Conservation (phyloP, 2,888 invertebrate species). For the Leistus spinibarbis region DNA sequence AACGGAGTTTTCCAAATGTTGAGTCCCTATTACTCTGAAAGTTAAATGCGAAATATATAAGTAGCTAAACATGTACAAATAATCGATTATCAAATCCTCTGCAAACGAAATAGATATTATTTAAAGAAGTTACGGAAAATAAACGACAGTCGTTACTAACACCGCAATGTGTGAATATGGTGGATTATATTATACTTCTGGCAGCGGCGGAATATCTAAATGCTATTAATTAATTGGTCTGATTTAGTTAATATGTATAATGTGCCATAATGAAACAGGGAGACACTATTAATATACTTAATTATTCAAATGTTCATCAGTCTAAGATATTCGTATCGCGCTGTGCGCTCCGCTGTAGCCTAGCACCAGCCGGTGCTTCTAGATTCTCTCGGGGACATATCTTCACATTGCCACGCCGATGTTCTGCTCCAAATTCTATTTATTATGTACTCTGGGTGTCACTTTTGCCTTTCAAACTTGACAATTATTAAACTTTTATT, state of each 20-base stretch:
- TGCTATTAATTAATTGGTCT: constrained; percentile 34
- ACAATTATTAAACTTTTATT: constrained; percentile 35
- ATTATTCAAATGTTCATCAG: constrained; percentile 37
- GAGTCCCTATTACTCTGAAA: too few relatives aligned
- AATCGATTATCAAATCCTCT: too few relatives aligned
- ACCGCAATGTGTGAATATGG: background rate
- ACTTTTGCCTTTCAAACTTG: background rate
- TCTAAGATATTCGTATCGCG: constrained; percentile 16
- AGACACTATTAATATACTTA: constrained; percentile 36
- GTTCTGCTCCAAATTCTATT: constrained; percentile 1
- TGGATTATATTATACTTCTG: background rate
- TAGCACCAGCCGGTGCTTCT: background rate
- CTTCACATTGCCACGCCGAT: background rate
- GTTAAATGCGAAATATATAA: too few relatives aligned
- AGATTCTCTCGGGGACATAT: background rate
- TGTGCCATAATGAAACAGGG: constrained; percentile 30
- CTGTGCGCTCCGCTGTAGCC: background rate
- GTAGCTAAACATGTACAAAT: too few relatives aligned
- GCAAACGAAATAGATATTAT: too few relatives aligned
- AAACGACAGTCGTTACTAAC: background rate
- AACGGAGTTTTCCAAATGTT: too few relatives aligned
- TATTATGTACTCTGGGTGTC: constrained; percentile 7
- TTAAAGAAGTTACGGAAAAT: too few relatives aligned
- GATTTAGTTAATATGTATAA: constrained; percentile 37
- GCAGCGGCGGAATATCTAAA: background rate